Conservation (phyloP, 2,113 vertebrate genomes). For the Reinhardtius hippoglossoides region DNA sequence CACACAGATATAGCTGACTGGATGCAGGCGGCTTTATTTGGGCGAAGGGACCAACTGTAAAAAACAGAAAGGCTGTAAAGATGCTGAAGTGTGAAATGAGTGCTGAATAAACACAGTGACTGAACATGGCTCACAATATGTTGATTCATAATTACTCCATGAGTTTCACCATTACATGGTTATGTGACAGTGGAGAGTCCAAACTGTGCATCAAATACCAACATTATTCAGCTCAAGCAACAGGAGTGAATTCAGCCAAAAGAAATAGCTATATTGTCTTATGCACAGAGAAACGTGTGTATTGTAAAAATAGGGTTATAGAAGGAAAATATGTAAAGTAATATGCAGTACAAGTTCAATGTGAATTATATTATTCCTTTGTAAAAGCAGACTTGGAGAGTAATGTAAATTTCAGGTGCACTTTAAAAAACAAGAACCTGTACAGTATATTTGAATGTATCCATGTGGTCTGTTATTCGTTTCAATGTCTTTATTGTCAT, state of each 20-base stretch:
- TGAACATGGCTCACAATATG: not conserved
- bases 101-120: slow-evolving; percentile 2
- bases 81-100: slow-evolving; percentile 17
- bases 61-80: slow-evolving; percentile 9
- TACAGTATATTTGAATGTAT: not conserved
- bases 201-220: not conserved
- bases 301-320: not conserved
- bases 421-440: no score
- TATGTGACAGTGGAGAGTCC: not conserved
- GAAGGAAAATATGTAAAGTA: not conserved
- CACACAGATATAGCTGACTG: slow-evolving; percentile 61
- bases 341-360: not conserved
- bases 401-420: not conserved
- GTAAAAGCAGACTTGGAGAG: no score
- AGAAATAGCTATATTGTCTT: not conserved
- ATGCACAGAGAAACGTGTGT: not conserved
- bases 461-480: not conserved
- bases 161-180: not conserved
- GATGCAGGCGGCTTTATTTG: slow-evolving; percentile 30
- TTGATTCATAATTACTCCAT: not conserved
- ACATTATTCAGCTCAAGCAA: not conserved
- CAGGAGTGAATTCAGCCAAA: not conserved
- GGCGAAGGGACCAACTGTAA: slow-evolving; percentile 25
- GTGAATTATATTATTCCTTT: not conserved
- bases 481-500: no score